Conservation (phyloP, 1,140 invertebrate species). For the Halesus radiatus region DNA sequence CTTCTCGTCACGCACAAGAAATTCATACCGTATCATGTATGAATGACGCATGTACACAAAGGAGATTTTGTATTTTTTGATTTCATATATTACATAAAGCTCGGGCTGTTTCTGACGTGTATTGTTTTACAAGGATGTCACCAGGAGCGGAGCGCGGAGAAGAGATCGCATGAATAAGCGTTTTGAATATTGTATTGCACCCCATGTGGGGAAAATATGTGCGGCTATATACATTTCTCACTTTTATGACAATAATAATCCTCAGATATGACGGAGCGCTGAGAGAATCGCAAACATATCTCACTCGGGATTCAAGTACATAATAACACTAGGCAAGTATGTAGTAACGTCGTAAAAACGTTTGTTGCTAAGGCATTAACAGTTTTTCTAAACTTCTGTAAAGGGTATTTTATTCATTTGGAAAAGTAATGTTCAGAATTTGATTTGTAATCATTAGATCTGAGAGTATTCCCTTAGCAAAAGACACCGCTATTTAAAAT, state of each 20-base stretch:
- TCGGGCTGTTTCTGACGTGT: conserved; percentile 36
- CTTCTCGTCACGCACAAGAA: not conserved
- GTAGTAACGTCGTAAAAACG: no score
- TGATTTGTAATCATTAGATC: no score
- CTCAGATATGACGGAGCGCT: conserved; percentile 18
- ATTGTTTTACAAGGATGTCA: conserved; percentile 33
- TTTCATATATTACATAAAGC: conserved; percentile 5
- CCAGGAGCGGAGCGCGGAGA: conserved; percentile 13
- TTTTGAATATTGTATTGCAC: conserved; percentile 49
- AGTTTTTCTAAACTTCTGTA: no score
- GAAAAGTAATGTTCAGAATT: no score
- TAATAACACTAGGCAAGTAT: no score
- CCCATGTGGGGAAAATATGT: conserved; percentile 8
- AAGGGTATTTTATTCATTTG: no score
- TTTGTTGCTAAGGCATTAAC: no score
- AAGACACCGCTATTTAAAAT: no score
- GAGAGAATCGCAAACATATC: conserved; percentile 15
- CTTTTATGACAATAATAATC: conserved; percentile 43
- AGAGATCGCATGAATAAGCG: conserved; percentile 35
- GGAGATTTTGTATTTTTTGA: not conserved
- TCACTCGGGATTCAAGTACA: not conserved
- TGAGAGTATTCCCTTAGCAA: no score
- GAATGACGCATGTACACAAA: not conserved
- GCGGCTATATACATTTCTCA: conserved; percentile 16
- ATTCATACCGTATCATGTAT: not conserved